phyloP scores from a whole-genome alignment of 1,140 invertebrate genomes.

The Zophobas atratus region DNA sequence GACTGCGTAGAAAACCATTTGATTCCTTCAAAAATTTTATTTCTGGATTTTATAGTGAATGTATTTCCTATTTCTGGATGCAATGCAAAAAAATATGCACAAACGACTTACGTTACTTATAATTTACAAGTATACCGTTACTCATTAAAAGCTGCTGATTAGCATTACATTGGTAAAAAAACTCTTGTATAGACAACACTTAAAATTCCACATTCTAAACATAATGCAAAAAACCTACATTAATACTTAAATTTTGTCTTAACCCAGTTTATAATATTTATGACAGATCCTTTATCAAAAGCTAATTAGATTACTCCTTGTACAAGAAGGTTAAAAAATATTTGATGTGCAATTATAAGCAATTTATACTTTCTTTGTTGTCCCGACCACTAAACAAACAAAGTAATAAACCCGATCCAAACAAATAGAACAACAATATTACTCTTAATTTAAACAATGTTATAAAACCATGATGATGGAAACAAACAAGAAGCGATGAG shows the following conservation, averaged over 20 bases:
- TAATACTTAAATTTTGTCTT: background rate
- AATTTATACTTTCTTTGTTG: slow-evolving; percentile 38
- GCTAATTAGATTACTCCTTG: slow-evolving; percentile 16
- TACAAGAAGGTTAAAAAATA: slow-evolving; percentile 35
- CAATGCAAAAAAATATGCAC: too few species aligned
- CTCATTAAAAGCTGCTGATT: too few species aligned
- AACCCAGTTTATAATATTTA: background rate
- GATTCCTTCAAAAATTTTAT: too few species aligned
- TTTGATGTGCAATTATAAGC: slow-evolving; percentile 31
- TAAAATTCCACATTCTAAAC: too few species aligned
- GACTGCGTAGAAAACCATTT: too few species aligned
- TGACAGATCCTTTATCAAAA: slow-evolving; percentile 4
- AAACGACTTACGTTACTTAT: too few species aligned
- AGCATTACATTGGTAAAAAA: background rate
- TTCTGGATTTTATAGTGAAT: too few species aligned
- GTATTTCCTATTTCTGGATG: too few species aligned
- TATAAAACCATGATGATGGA: slow-evolving; percentile 57
- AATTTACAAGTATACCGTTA: too few species aligned
- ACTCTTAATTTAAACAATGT: slow-evolving; percentile 52
- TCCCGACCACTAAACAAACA: slow-evolving; percentile 28
- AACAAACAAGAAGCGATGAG: slow-evolving; percentile 47
- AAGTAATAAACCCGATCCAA: slow-evolving; percentile 44
- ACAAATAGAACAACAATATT: slow-evolving; percentile 48
- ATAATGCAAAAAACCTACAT: too few species aligned
- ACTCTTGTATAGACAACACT: background rate